Base-by-base conservation (phyloP, 2,113 vertebrate species). In the Calyptommatus sinebrachiatus region DNA sequence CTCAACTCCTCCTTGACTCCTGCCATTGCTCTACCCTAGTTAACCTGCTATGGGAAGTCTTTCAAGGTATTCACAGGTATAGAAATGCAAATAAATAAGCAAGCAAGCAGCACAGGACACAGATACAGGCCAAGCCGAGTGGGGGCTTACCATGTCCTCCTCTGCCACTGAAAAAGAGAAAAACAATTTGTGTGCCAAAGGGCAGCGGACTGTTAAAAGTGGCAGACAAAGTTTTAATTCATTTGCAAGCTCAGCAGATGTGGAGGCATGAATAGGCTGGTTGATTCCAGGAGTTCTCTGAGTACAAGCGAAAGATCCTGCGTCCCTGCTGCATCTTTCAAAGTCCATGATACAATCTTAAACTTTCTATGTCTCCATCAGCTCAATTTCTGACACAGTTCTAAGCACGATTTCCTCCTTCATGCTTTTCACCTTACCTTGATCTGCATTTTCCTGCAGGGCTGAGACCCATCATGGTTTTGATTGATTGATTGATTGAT, bases 201-300 rank as follows among this genome's bases (percentile, higher is more conserved):
- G 80, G 73, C 82, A 20, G 78, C 83, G 90, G 87, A 81, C 84
- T 84, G 68, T 72, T 68, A 67, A 79, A 57, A 76, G 73, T 86
- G 73, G 87, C 84, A 61, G 81, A 92, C 91, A 92, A 84, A 90
- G 90, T 93, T 93, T 87, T 89, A 41, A 90, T 93, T 93, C 88
- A 92, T 89, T 72, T 85, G 88, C 85, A 89, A 91, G 88, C 89
- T 88, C 86, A 92, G 89, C 90, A 91, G 90, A 92, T 93, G 90
- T 90, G 87, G 82, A 76, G 76, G 84, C 81, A 81, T 92, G 90
- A 92, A 91, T 93, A 85, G 89, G 83, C 84, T 82, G 89, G 71
- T 78, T 78, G 79, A 91, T 91, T 92, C 88, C 84, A 83, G 78
- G 46, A 57, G 85, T 85, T 28, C 11, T 83, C 89, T 90, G 88